Percentiles rank a stretch among this genome's conserved stretches.
These are phyloP conservation scores for Caenorhabditis macrosperma DNA, from an alignment of 2,888 invertebrate species.

Conservation along the genomic window DNA sequence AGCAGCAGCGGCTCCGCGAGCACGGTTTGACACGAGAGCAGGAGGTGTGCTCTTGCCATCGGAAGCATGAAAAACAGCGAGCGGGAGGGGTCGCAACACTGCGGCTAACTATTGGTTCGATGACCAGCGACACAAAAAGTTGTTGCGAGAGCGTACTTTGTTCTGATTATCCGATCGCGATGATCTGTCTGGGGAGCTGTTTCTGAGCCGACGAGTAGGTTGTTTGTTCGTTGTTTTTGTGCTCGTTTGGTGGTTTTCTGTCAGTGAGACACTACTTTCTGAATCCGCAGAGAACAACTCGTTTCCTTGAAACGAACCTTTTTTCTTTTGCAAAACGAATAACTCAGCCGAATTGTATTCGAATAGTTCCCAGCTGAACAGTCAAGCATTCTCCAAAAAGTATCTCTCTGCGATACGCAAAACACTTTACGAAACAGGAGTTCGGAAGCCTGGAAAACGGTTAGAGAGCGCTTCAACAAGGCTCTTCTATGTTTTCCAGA, in stretches of 20 bases:
- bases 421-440: no score
- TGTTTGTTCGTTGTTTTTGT: not conserved
- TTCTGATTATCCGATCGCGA: constrained; percentile 9
- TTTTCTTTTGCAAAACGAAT: no score
- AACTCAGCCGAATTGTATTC: no score
- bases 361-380: no score
- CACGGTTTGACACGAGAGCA: constrained; percentile 31
- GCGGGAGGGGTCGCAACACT: not conserved
- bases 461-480: no score
- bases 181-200: constrained; percentile 8
- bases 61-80: constrained; percentile 8
- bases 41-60: constrained; percentile 21
- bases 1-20: constrained; percentile 5
- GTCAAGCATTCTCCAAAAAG: no score
- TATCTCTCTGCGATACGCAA: no score
- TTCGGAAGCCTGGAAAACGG: no score
- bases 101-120: constrained; percentile 4
- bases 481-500: no score
- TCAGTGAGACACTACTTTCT: no score
- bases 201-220: not conserved
- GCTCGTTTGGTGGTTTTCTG: not conserved
- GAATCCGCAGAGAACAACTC: no score
- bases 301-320: no score
- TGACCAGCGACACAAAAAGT: not conserved
- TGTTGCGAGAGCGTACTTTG: constrained; percentile 18